Evolutionary conservation across 2,113 vertebrate species (phyloP), one percentile per base, ranked within the genome.

Genomic region (Cynocephalus volans): DNA sequence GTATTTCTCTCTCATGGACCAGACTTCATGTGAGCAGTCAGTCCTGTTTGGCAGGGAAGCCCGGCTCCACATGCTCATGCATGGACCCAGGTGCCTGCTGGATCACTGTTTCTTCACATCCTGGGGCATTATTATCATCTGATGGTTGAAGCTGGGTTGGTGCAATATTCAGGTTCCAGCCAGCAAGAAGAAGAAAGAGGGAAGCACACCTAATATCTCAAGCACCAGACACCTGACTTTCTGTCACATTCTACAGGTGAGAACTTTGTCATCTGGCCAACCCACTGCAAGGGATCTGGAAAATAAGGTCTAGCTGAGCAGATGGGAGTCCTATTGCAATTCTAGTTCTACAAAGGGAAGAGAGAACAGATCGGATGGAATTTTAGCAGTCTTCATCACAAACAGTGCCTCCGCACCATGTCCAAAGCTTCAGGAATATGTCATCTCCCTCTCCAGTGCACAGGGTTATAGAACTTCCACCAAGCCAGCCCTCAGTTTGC

Each of bases 361-460:
- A 41, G 31, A 50, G 6, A 15, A 36, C 14, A 69, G n/a, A 6
- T 3, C 11, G 6, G 4, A 8, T 56, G 73, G n/a, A 26, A 76
- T 31, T 50, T 15, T 3, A 89, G 11, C 11, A 26, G 4, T 6
- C 4, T 86, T 33, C 17, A 9, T 56, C 19, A 62, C 33, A 70
- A 11, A 54, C 14, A 58, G 13, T 2, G 9, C 14, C 73, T 48
- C 23, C 8, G 3, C 33, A 2, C 14, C 41, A 28, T 19, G 6
- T 21, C 1, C 41, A 69, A 4, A 36, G 4, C 33, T 76, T 56
- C 72, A 11, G 45, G 41, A 56, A 31, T 5, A 0, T 17, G 41
- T 1, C 9, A 18, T 15, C 58, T 12, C 19, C 48, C 0, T 21
- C 9, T 8, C 31, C 36, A n/a, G 1, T 2, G 5, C 83, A 41